These are phyloP conservation scores for Mesorhabditis sp. DNA, from an alignment of 2,888 invertebrate species.

Conservation along the genomic window DNA sequence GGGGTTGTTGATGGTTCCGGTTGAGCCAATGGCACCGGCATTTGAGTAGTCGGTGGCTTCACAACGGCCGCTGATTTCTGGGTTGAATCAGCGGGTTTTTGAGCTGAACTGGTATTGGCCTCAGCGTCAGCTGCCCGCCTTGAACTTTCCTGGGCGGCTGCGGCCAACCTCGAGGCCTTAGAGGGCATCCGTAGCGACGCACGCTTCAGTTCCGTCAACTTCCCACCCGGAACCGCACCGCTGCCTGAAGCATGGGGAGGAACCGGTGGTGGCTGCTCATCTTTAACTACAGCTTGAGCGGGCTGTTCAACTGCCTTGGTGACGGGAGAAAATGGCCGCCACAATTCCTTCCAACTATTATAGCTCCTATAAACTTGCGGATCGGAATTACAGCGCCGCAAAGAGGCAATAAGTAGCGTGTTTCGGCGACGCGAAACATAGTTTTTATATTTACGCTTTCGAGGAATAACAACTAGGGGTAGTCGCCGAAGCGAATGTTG, in stretches of 20 bases:
- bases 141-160: not conserved
- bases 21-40: not conserved
- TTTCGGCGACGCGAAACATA: constrained; percentile 53
- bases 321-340: constrained; percentile 28
- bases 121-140: not conserved
- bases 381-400: constrained; percentile 50
- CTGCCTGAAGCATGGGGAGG: not conserved
- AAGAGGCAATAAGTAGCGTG: constrained; percentile 41
- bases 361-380: constrained; percentile 51
- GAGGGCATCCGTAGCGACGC: constrained; percentile 21
- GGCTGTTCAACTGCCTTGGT: constrained; percentile 17
- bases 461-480: constrained; percentile 55
- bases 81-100: constrained; percentile 11
- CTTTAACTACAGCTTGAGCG: constrained; percentile 17
- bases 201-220: not conserved
- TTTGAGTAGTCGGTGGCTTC: not conserved
- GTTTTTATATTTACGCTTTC: constrained; percentile 54
- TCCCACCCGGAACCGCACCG: not conserved
- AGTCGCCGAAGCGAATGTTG: constrained; percentile 38
- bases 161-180: constrained; percentile 10
- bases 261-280: constrained; percentile 3
- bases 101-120: constrained; percentile 10
- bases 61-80: constrained; percentile 10
- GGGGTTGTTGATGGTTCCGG: not conserved
- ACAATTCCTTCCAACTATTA: constrained; percentile 47